Base-by-base conservation (phyloP, 2,888 invertebrate species). In the Scelioninae gen. 1 region DNA sequence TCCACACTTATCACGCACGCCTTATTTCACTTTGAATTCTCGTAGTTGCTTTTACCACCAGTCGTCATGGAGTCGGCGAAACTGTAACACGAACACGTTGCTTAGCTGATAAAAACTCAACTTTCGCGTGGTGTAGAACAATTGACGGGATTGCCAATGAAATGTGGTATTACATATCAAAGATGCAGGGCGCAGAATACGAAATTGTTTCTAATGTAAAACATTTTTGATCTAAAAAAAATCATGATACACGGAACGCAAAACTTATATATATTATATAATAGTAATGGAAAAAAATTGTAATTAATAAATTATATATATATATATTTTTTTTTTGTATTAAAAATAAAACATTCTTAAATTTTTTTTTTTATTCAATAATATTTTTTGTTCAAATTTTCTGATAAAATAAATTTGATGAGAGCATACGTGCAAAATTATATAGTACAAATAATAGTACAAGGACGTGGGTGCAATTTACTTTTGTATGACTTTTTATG, bases 1-100 rank as follows among this genome's bases (percentile, higher is more conserved):
- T 68, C 65, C 75, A 76, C 65, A 74, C 71, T 78, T 84, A 53
- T 84, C 79, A 77, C 84, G 78, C 74, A 69, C 72, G 58, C 45
- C 29, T 58, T 58, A 66, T 66, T 53, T 49, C 56, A 53, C 63
- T 62, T 10, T 34, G 45, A 16, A 71, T 79, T 69, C 68, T 65
- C 60, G 58, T 38, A 56, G 66, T 47, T 9, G 58, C 43, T 78
- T 23, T 62, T 55, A 56, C 80, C 53, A 65, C 53, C 72, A 76
- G 82, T 82, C 65, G 72, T 82, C 76, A 72, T 72, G 69, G 49
- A 77, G 60, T 65, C 76, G 72, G 65, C 71, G 55, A 58, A 56
- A 77, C 65, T 60, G 71, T 56, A 76, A 72, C 82, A 82, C 63
- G 62, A 55, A 63, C 65, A 38, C 40, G 15, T 58, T 43, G 38